Evolutionary conservation across 2,113 vertebrate genomes (phyloP).

Genomic region (Lucifuga dentata): DNA sequence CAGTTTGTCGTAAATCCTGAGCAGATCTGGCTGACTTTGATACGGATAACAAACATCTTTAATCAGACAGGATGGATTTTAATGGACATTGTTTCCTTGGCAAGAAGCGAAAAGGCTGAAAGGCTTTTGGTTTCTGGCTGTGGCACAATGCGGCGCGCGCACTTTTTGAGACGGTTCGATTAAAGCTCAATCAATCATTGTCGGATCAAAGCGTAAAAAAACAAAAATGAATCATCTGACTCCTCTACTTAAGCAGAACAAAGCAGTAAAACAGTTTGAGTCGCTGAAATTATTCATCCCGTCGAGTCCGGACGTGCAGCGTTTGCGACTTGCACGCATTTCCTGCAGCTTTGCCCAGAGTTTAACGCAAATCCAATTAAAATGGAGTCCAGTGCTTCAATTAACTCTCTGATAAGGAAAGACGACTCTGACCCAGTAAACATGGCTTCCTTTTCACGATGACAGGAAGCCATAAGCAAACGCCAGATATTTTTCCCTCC

Average conservation of each 20-base stretch:
- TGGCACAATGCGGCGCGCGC: neutral
- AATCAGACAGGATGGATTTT: neutral
- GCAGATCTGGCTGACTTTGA: neutral
- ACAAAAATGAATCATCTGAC: neutral
- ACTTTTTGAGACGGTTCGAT: neutral
- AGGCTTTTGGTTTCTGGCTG: neutral
- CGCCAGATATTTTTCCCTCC: neutral
- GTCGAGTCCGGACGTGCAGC: conserved; percentile 47
- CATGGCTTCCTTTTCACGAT: neutral
- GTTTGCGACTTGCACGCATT: conserved; percentile 32
- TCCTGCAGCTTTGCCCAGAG: conserved; percentile 6
- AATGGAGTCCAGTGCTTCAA: conserved; percentile 17
- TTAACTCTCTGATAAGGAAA: conserved; percentile 27
- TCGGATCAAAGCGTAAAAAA: no score
- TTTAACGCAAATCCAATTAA: conserved; percentile 47
- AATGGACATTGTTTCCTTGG: neutral
- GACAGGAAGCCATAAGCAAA: neutral
- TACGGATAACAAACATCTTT: neutral
- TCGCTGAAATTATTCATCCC: conserved; percentile 41
- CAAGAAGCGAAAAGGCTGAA: neutral
- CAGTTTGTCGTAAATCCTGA: neutral
- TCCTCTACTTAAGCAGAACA: conserved; percentile 5
- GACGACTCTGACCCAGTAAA: conserved; percentile 9
- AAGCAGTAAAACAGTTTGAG: conserved; percentile 17
- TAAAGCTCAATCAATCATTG: no score